A percentile compares a stretch with the other conserved stretches of the same genome.
Conservation (phyloP, 1,140 invertebrate genomes). For the Mactra quadrangularis region DNA sequence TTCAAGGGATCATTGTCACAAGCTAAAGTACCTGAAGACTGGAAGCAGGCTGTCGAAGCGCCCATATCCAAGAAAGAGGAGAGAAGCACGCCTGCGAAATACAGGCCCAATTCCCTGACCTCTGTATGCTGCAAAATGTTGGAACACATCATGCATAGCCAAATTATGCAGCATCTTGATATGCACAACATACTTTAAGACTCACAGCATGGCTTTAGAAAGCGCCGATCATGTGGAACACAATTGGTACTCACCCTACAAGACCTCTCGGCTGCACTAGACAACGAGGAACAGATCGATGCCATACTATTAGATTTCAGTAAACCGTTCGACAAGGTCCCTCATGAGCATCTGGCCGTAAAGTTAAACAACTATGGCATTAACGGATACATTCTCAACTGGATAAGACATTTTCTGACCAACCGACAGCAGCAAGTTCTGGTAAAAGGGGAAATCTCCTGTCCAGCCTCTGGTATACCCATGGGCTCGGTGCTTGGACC, state of each 20-base stretch:
- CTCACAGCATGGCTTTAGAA: conserved; percentile 30
- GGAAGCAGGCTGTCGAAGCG: conserved; percentile 1
- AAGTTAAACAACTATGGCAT: conserved; percentile 16
- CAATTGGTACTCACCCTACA: conserved; percentile 5
- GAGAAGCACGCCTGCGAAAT: conserved; percentile 17
- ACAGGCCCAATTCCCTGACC: conserved; percentile 51
- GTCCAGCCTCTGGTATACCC: background rate
- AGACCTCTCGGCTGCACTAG: background rate
- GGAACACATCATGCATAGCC: conserved; percentile 51
- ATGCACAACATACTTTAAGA: conserved; percentile 32
- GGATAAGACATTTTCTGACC: background rate
- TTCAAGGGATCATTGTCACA: background rate
- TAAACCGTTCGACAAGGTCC: conserved; percentile 26
- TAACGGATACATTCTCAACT: background rate
- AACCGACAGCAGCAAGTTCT: conserved; percentile 4
- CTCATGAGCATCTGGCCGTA: background rate
- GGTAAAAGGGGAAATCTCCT: background rate
- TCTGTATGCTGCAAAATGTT: conserved; percentile 56
- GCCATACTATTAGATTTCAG: conserved; percentile 9
- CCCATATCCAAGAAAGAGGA: conserved; percentile 48
- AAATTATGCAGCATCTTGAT: conserved; percentile 58
- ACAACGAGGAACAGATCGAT: background rate
- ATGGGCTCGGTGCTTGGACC: background rate
- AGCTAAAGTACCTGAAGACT: conserved; percentile 19
- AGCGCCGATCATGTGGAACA: background rate